A percentile compares a stretch with the other conserved stretches of the same genome.
Evolutionary conservation across 2,888 invertebrate genomes (phyloP).

Genomic region (Andrena bicolor): DNA sequence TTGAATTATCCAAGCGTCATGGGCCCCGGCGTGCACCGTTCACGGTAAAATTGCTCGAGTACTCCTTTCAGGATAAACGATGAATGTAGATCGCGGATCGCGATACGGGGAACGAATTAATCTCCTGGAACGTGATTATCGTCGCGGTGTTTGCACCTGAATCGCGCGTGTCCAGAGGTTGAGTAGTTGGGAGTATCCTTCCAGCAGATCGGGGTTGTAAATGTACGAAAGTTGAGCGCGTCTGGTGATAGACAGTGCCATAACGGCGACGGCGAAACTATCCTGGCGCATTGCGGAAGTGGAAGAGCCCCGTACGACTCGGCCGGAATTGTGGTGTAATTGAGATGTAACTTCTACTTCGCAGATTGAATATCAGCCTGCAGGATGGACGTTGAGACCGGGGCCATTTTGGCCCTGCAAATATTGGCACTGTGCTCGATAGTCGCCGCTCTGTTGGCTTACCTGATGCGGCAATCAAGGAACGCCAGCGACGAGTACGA

Average conservation of each 20-base stretch:
- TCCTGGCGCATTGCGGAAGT: constrained; percentile 39
- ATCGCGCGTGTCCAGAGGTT: not conserved
- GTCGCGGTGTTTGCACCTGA: constrained; percentile 3
- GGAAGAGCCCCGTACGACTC: constrained; percentile 23
- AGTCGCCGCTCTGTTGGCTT: constrained; percentile 92
- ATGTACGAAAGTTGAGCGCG: constrained; percentile 12
- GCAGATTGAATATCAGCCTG: constrained; percentile 54
- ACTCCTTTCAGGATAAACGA: not conserved
- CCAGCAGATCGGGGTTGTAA: not conserved
- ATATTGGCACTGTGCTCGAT: constrained; percentile 93
- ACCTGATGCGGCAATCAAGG: constrained; percentile 91
- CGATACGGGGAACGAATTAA: constrained; percentile 6
- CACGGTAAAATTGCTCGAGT: not conserved
- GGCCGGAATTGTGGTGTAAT: constrained; percentile 40
- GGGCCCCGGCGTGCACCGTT: not conserved
- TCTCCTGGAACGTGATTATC: constrained; percentile 13
- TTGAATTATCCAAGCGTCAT: constrained; percentile 1
- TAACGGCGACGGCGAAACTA: constrained; percentile 30
- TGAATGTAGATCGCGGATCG: constrained; percentile 1
- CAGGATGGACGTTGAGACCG: constrained; percentile 92
- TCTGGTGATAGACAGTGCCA: not conserved
- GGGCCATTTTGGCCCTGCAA: constrained; percentile 92
- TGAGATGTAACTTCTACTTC: constrained; percentile 55
- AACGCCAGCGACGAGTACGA: constrained; percentile 83
- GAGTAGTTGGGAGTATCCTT: not conserved